These are phyloP conservation scores for Aproaerema taeniolella DNA, from an alignment of 2,888 invertebrate genomes.

Conservation along the genomic window DNA sequence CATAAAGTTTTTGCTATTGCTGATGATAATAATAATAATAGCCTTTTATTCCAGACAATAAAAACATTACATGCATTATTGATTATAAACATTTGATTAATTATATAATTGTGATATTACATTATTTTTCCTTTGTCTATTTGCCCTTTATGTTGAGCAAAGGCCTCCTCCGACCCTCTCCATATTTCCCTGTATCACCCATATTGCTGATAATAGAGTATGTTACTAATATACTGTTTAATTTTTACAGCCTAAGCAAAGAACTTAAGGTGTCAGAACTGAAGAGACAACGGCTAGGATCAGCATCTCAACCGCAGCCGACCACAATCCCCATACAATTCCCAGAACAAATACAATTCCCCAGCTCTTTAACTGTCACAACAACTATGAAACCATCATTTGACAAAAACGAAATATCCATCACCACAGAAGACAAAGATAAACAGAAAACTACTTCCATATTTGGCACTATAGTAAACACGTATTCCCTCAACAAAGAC, in stretches of 20 bases:
- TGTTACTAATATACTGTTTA: neutral
- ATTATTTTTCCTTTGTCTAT: too few relatives aligned
- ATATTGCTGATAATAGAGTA: too few relatives aligned
- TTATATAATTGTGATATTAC: too few relatives aligned
- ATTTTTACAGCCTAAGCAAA: conserved; percentile 58
- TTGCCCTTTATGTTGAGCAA: too few relatives aligned
- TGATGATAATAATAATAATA: too few relatives aligned
- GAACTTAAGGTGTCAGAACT: conserved; percentile 52
- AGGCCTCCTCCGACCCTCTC: too few relatives aligned
- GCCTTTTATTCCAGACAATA: too few relatives aligned
- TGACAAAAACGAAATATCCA: conserved; percentile 31
- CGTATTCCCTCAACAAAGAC: conserved; percentile 46
- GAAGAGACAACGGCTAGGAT: conserved; percentile 48
- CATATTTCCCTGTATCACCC: too few relatives aligned
- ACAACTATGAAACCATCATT: conserved; percentile 35
- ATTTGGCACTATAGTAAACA: conserved; percentile 41
- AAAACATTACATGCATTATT: too few relatives aligned
- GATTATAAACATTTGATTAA: too few relatives aligned
- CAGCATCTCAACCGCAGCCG: conserved; percentile 31
- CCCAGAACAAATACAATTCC: conserved; percentile 59
- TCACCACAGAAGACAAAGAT: conserved; percentile 26
- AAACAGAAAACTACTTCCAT: conserved; percentile 32
- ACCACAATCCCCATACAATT: conserved; percentile 20
- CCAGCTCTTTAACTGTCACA: conserved; percentile 65
- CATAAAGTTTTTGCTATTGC: too few relatives aligned